phyloP scores from a whole-genome alignment of 2,113 vertebrate genomes.

The Lophura nycthemera region DNA sequence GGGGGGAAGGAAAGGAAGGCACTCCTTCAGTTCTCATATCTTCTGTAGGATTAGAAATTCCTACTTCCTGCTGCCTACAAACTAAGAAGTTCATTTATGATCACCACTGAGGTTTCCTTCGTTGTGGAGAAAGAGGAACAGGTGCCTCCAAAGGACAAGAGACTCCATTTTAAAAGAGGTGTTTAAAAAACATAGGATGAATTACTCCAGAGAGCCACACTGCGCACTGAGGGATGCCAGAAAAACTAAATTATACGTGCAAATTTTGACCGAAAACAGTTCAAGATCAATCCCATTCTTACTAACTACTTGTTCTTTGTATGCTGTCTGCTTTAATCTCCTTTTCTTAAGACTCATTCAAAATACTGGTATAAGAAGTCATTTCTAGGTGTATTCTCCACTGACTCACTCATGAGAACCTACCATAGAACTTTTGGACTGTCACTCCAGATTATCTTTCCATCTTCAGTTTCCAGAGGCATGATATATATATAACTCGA shows the following conservation, averaged over 20 bases:
- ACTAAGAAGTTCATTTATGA: neutral
- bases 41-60: neutral
- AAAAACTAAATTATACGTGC: neutral
- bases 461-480: rapidly evolving
- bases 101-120: neutral
- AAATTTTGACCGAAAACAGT: neutral
- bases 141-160: neutral
- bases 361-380: neutral
- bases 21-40: neutral
- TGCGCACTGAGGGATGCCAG: neutral
- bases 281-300: neutral
- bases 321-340: neutral
- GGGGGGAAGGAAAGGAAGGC: no score
- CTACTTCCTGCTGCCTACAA: neutral
- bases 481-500: neutral
- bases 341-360: neutral
- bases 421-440: neutral
- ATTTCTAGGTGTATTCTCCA: neutral
- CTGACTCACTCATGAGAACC: neutral
- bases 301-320: neutral
- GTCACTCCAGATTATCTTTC: neutral
- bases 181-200: neutral
- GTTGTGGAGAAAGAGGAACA: neutral
- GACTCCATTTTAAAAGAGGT: neutral
- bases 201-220: neutral